Evolutionary conservation across 2,797 vertebrate species (phyloP), one percentile per base, ranked within the genome.

Genomic region (Macropus fuliginosus): DNA sequence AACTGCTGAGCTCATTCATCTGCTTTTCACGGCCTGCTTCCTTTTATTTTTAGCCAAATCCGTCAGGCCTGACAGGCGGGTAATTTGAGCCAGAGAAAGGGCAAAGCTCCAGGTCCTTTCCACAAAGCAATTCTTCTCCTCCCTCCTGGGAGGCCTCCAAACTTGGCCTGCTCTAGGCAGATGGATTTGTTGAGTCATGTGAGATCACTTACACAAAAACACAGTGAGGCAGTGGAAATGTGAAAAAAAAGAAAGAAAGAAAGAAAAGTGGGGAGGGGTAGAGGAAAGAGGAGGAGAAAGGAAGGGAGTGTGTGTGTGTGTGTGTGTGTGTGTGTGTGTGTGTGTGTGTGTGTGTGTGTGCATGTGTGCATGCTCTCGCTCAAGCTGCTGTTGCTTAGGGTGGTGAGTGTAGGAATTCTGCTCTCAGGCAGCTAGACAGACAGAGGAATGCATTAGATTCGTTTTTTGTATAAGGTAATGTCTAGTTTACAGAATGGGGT

Each of bases 181-280:
- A 98, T 98, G 99, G 99, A 99, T 99, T 99, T 99, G 99, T 99
- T 99, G 99, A 99, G 99, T 99, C 99, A 99, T 99, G 99, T 99
- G 99, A 99, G 99, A 99, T 99, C 99, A 99, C 99, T 99, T 99
- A 99, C 99, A 99, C 99, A 99, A 99, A 99, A 98, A 99, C 99
- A 99, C 98, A 98, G 98, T 87, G 97, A 99, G 98, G 97, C 98
- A 98, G 98, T 98, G 97, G 97, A 97, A 98, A 98, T 95, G 92
- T 1, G 91, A 94, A 97, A 98, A 98, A 94, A 93, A 10, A 34
- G 27, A 90, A 59, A 56, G 28, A 13, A 18, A 59, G 40, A 40
- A 50, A 57, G 55, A 24, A 90, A 91, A 74, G 94, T 74, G 66
- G 92, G 93, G 57, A 91, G 92, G 94, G 95, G 97, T 81, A 40